Evolutionary conservation across 2,888 invertebrate genomes (phyloP).

Genomic region (Galeopsomyia nigrocyanea): DNA sequence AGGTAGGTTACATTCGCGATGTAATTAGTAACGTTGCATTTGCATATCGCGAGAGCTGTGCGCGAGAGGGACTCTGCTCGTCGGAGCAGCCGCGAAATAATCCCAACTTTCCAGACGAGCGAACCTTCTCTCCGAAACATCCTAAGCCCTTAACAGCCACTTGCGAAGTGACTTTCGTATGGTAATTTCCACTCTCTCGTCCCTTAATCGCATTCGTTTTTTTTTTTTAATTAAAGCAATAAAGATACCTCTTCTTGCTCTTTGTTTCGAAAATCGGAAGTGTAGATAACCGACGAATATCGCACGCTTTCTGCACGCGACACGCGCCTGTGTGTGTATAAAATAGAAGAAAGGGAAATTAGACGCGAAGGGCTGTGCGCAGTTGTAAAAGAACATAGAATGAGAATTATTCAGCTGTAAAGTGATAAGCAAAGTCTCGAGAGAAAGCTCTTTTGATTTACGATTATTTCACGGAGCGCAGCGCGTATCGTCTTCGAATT

Average conservation of each 20-base stretch:
- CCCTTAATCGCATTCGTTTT: neutral
- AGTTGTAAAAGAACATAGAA: conserved; percentile 1
- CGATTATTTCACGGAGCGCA: neutral
- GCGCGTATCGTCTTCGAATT: neutral
- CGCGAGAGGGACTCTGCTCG: conserved; percentile 13
- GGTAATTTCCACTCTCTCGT: conserved; percentile 7
- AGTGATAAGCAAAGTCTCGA: neutral
- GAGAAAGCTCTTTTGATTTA: conserved; percentile 17
- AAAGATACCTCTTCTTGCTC: conserved; percentile 38
- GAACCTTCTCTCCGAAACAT: conserved; percentile 3
- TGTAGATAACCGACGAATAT: no score
- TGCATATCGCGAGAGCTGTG: conserved; percentile 61
- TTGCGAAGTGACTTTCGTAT: conserved; percentile 24
- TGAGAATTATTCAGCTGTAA: neutral
- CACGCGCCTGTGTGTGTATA: neutral
- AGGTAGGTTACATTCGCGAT: conserved; percentile 38
- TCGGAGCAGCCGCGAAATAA: conserved; percentile 14
- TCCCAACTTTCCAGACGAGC: no score
- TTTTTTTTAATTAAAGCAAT: conserved; percentile 40
- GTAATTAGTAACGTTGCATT: conserved; percentile 67
- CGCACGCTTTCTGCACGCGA: conserved; percentile 19
- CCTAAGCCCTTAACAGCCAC: conserved; percentile 47
- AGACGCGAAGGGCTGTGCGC: neutral
- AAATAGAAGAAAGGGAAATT: conserved; percentile 6
- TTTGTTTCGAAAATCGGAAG: conserved; percentile 25